Evolutionary conservation across 1,140 invertebrate species (phyloP).

Genomic region (Hycleus cichorii): DNA sequence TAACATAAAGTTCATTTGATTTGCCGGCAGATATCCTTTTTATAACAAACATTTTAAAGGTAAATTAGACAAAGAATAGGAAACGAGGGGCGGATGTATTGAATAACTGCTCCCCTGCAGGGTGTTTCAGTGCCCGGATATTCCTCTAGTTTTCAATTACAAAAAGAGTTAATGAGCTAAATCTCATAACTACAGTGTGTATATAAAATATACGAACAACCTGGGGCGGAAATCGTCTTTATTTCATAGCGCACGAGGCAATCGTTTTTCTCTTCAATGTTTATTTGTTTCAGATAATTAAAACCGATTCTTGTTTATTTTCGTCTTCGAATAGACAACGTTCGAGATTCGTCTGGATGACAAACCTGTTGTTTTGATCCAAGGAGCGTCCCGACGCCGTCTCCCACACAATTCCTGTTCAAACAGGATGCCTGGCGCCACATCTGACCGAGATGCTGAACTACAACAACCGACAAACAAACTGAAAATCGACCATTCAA

Average conservation of each 20-base stretch:
- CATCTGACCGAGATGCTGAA: conserved; percentile 16
- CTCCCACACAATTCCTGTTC: too few species aligned
- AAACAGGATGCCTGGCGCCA: conserved; percentile 10
- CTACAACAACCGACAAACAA: conserved; percentile 6
- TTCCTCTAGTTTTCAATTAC: conserved; percentile 22
- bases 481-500: conserved; percentile 1
- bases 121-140: background rate
- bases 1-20: conserved; percentile 8
- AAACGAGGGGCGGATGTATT: background rate
- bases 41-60: conserved; percentile 4
- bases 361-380: too few species aligned
- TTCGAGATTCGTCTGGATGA: too few species aligned
- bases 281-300: too few species aligned
- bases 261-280: too few species aligned
- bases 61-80: background rate
- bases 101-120: too few species aligned
- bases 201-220: too few species aligned
- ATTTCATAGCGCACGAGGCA: too few species aligned
- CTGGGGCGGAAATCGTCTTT: too few species aligned
- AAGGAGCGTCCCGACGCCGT: too few species aligned
- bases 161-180: conserved; percentile 18
- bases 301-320: too few species aligned
- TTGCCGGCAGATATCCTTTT: conserved; percentile 8
- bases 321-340: too few species aligned
- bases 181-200: conserved; percentile 5